Evolutionary conservation across 2,888 invertebrate species (phyloP).

Genomic region (Dichetophora obliterata): DNA sequence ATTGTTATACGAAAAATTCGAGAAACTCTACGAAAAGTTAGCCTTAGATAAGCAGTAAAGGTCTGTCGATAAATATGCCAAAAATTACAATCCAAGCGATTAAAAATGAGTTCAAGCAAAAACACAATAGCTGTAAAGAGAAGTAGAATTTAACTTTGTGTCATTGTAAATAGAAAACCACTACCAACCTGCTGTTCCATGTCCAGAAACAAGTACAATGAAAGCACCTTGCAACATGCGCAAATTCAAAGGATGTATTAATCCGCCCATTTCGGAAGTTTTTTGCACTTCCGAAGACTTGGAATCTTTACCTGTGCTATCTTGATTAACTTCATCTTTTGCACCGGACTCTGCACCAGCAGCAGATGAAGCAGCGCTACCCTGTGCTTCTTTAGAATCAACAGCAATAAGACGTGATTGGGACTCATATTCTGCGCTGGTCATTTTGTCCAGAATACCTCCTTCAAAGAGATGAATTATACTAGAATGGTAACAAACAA

Average conservation of each 20-base stretch:
- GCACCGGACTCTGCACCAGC: slow-evolving; percentile 47
- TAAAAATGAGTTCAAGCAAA: slow-evolving; percentile 55
- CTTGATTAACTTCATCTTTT: slow-evolving; percentile 55
- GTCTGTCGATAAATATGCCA: slow-evolving; percentile 47
- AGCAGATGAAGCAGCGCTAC: background rate
- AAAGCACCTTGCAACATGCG: slow-evolving; percentile 82
- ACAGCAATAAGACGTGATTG: slow-evolving; percentile 73
- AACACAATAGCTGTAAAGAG: background rate
- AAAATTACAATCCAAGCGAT: slow-evolving; percentile 50
- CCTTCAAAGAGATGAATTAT: slow-evolving; percentile 82
- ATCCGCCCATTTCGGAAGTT: slow-evolving; percentile 47
- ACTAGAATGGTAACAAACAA: slow-evolving; percentile 64
- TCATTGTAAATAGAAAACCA: background rate
- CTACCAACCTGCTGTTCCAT: slow-evolving; percentile 71
- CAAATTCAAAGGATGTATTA: slow-evolving; percentile 76
- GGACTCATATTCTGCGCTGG: slow-evolving; percentile 80
- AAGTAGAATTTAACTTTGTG: background rate
- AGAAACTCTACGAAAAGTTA: background rate
- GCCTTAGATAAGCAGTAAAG: slow-evolving; percentile 24
- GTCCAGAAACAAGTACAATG: slow-evolving; percentile 77
- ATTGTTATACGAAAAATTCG: background rate
- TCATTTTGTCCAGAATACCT: slow-evolving; percentile 82
- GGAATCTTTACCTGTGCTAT: slow-evolving; percentile 45
- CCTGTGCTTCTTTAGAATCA: slow-evolving; percentile 46
- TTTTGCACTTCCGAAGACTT: slow-evolving; percentile 43